phyloP scores from a whole-genome alignment of 1,140 invertebrate genomes.

The Phocides pigmalion region DNA sequence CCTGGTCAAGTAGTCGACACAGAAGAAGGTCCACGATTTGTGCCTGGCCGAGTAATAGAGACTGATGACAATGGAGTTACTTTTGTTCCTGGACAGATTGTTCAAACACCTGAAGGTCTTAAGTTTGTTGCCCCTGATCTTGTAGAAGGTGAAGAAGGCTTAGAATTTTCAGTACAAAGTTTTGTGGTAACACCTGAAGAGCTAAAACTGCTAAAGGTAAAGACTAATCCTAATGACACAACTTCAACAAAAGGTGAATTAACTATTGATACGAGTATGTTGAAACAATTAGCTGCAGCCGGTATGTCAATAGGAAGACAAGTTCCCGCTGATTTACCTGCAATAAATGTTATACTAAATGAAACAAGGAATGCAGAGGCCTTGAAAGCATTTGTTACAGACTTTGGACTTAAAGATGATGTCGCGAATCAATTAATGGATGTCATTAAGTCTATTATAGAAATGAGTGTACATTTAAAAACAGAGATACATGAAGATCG shows the following conservation, averaged over 20 bases:
- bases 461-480: conserved; percentile 81
- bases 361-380: conserved; percentile 82
- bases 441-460: conserved; percentile 79
- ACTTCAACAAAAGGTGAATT: conserved; percentile 85
- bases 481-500: conserved; percentile 63
- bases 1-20: conserved; percentile 91
- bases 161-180: conserved; percentile 90
- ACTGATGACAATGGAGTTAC: conserved; percentile 87
- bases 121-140: conserved; percentile 89
- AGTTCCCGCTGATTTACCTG: conserved; percentile 85
- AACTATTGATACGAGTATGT: conserved; percentile 87
- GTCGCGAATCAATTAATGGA: conserved; percentile 82
- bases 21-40: conserved; percentile 88
- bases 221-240: conserved; percentile 83
- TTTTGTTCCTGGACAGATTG: conserved; percentile 89
- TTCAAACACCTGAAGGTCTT: conserved; percentile 88
- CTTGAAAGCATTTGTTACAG: conserved; percentile 79
- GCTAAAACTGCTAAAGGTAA: conserved; percentile 85
- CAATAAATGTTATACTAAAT: conserved; percentile 86
- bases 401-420: conserved; percentile 81
- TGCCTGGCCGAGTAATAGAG: conserved; percentile 89
- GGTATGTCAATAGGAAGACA: conserved; percentile 89
- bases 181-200: conserved; percentile 90
- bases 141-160: conserved; percentile 86
- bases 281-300: conserved; percentile 88